Conservation (phyloP, 1,140 invertebrate genomes). For the Drosophila serrata region DNA sequence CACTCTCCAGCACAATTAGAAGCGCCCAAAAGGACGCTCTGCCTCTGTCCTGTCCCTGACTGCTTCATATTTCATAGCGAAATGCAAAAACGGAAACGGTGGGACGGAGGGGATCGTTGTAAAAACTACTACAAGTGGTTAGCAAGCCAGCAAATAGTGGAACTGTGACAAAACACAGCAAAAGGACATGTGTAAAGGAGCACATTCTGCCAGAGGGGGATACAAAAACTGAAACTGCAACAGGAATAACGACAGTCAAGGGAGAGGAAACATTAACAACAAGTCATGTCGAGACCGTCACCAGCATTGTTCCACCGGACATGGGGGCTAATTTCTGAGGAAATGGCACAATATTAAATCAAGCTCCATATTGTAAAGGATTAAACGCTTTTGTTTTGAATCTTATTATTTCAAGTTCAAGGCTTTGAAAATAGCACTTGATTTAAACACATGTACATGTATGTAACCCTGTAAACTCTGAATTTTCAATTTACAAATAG, state of each 20-base stretch:
- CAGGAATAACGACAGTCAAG: conserved; percentile 6
- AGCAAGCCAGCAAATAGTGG: conserved; percentile 39
- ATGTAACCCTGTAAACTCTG: not conserved
- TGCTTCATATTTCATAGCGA: conserved; percentile 40
- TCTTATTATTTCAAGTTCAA: not conserved
- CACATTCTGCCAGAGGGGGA: conserved; percentile 7
- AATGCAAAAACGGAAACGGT: conserved; percentile 25
- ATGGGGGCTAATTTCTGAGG: not conserved
- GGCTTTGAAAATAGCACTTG: not conserved
- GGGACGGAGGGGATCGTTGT: not conserved
- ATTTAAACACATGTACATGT: not conserved
- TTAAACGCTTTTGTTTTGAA: not conserved
- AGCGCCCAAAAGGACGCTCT: conserved; percentile 19
- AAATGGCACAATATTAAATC: not conserved
- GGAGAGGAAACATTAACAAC: conserved; percentile 30
- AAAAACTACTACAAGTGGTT: conserved; percentile 58
- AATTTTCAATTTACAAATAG: not conserved
- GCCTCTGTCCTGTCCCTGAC: not conserved
- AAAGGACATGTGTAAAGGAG: conserved; percentile 56
- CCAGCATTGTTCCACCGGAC: conserved; percentile 9
- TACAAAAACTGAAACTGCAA: conserved; percentile 2
- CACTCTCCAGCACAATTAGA: conserved; percentile 61
- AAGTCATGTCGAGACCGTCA: conserved; percentile 22
- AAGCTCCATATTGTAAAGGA: not conserved
- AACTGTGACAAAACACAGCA: conserved; percentile 40